Base-by-base conservation (phyloP, 2,888 invertebrate genomes). In the Eristalis pertinax region DNA sequence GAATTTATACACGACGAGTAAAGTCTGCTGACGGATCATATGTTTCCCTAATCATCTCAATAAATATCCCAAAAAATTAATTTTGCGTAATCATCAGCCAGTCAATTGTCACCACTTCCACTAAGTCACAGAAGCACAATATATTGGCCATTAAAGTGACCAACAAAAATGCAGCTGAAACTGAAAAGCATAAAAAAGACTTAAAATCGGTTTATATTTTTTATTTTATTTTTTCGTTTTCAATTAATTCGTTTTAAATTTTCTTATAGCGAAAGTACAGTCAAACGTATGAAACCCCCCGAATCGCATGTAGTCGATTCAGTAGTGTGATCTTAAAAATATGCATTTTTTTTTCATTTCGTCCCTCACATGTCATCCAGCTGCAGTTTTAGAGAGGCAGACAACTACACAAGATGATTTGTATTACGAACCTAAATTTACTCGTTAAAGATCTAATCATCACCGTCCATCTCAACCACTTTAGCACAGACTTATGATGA, bases 391-490 rank as follows among this genome's bases (percentile, higher is more conserved):
- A 50, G 50, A 50, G 50, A 19, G 7, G 19, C 19, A 50, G 50
- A 50, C n/a, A 50, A 50, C 19, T 50, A 50, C 50, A n/a, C 50
- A 50, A 50, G 50, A 50, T 50, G 50, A 50, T 50, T 50, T 50
- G 50, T 8, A 50, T 50, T 50, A 50, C 50, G 50, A 50, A 50
- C 50, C 50, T 50, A 19, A 50, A n/a, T 50, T 50, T 50, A 50
- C 50, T 50, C 19, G 50, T 50, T 38, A 26, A 29, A 19, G 43
- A 76, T 62, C 76, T 76, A 76, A 35, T 76, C 68, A 62, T 62
- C 65, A 67, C 15, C 35, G 10, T 35, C 50, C 64, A 60, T 32
- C n/a, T 43, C 60, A 63, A 62, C 43, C 64, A 64, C 63, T 73
- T 62, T 73, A 43, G 8, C 50, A 26, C 15, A 13, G 8, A 24